Base-by-base conservation (phyloP, 1,140 invertebrate genomes). In the Euura saliciscinereae region DNA sequence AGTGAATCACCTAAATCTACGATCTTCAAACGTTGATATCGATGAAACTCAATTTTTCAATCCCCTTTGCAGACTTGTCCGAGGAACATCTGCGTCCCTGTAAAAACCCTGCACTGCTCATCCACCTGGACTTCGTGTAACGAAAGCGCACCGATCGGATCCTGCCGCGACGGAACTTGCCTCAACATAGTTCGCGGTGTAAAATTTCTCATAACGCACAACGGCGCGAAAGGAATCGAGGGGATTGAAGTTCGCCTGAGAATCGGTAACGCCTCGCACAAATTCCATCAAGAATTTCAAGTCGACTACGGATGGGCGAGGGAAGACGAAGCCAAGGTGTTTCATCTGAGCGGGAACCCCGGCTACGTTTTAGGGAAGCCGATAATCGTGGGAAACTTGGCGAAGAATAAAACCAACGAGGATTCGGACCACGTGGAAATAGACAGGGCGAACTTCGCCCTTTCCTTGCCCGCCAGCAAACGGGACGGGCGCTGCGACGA, bases 341-440 rank as follows among this genome's bases (percentile, higher is more conserved):
- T 87, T 8, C 78, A 85, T 79, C 77, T 90, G 65, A 94, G 93
- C 83, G 93, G 93, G 68, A 92, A 92, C 84, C 92, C 92, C 11
- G 93, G 93, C 4, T 94, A 94, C 78, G 77, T 89, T 7, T 69
- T 86, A 6, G 90, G 90, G 5, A 90, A 90, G 78, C 92, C 92
- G 2, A 87, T 94, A 44, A 83, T 93, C 70, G 85, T 88, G 70
- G 91, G 89, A 13, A 81, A 74, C 45, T 77, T 86, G 73, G 73
- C 77, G 43, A 70, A 72, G 70, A 85, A 78, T 73, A 76, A 73
- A 71, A 83, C 72, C 65, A 75, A 71, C 65, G 78, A 78, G 72
- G 78, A 78, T 72, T 71, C 71, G 66, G 79, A 77, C 66, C 80
- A 74, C 43, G 71, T 84, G 13, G 76, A 64, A 74, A 80, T 80